Base-by-base conservation (phyloP, 1,140 invertebrate genomes). In the Heliconius eleuchia region DNA sequence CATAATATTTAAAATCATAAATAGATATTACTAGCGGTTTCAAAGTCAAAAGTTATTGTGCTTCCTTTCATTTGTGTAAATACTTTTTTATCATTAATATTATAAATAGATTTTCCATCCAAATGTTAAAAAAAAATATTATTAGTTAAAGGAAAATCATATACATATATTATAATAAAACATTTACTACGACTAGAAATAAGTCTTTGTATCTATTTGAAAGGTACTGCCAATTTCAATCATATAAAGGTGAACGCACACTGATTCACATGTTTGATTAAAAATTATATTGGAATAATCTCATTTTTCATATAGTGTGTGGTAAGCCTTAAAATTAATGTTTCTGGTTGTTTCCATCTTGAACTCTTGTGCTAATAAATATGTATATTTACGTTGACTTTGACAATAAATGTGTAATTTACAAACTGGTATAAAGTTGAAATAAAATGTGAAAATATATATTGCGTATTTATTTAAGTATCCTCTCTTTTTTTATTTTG, bases 371-470 rank as follows among this genome's bases (percentile, higher is more conserved):
- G 82, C 87, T 89, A 86, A 88, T 84, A 85, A 82, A 57, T 78
- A 80, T 83, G 84, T 93, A 76, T 76, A 66, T 76, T 71, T 93
- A 92, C 87, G 89, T 93, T 93, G 88, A 93, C 91, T 93, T 92
- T 92, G 92, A 93, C 92, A 93, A 93, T 93, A 93, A 93, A 91
- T 92, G 91, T 93, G 88, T 92, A 89, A 92, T 90, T 89, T 88
- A 89, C 85, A 86, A 86, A 88, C 83, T 84, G 82, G 84, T 87
- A 84, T 87, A 86, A 86, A 85, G 82, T 88, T 83, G 72, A 81
- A 88, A 91, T 89, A 91, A 91, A 92, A 91, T 88, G 83, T 88
- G 19, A 73, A 78, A 81, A 81, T n/a, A 55, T 71, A 23, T 39
- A 23, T 27, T 27, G 71, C 57, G 75, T 80, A 16, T 55, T 77